phyloP scores from a whole-genome alignment of 2,888 invertebrate genomes.

The Acrobasis repandana region DNA sequence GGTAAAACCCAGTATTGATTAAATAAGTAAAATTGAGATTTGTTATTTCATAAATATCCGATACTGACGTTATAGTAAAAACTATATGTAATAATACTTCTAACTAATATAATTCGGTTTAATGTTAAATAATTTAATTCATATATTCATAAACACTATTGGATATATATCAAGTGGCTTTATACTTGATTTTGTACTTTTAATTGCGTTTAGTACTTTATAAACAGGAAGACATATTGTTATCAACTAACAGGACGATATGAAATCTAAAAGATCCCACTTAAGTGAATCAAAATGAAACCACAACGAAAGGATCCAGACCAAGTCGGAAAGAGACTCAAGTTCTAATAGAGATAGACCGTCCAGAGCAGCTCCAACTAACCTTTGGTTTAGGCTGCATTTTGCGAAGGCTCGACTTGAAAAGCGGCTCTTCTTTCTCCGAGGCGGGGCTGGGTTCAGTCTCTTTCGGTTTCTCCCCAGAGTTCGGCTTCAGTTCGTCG shows the following conservation, averaged over 20 bases:
- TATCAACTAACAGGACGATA: neutral
- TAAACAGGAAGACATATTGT: neutral
- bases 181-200: no score
- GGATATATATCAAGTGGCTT: no score
- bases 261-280: conserved; percentile 33
- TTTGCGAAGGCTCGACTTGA: conserved; percentile 76
- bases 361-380: conserved; percentile 53
- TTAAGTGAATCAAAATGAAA: conserved; percentile 41
- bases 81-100: no score
- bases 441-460: conserved; percentile 55
- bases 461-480: conserved; percentile 50
- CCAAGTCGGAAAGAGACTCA: conserved; percentile 57
- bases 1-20: no score
- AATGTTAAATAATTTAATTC: no score
- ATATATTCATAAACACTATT: no score
- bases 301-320: conserved; percentile 45
- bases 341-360: conserved; percentile 63
- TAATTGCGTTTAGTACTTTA: no score
- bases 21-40: no score
- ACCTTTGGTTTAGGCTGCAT: conserved; percentile 69
- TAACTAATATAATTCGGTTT: no score
- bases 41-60: no score
- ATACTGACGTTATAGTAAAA: no score
- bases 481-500: conserved; percentile 73
- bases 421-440: conserved; percentile 76